Evolutionary conservation across 2,888 invertebrate genomes (phyloP), one percentile per base, ranked within the genome.

Genomic region (Caenorhabditis panamensis): DNA sequence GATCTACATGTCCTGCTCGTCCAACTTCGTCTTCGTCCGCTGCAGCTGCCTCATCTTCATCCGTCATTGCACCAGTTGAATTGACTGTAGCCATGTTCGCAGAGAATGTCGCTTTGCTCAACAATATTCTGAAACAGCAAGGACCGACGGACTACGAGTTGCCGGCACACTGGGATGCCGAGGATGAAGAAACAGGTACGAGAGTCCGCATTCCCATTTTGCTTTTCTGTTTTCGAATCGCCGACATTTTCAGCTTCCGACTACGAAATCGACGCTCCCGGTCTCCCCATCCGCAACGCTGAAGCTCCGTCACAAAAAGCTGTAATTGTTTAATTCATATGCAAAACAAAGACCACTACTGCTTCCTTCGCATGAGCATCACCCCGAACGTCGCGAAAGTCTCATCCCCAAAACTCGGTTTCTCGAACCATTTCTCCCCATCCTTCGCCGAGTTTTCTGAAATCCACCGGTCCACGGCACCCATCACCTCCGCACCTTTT

Each of bases 271-370:
- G 26, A 18, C n/a, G 24, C n/a, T n/a, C n/a, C n/a, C n/a, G n/a
- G n/a, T n/a, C n/a, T n/a, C 47, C n/a, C 2, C n/a, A 41, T 9
- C 51, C n/a, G 16, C 51, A 31, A 47, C 9, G 9, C 47, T 28
- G 20, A 56, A 13, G 13, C 69, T 26, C 11, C 69, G 41, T 16
- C 53, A 44, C 47, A 58, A 22, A 68, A 58, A 37, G 24, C 69
- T 49, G 69, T 69, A 69, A 69, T 59, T 5, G 51, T 69, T 69
- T 69, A 51, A 68, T 11, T 9, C n/a, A 3, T 36, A 37, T 36
- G 4, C 47, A 58, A 47, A 18, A 3, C 18, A 47, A 18, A 3
- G 4, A 61, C 28, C 47, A 22, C 62, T 44, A 18, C 47, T 47
- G 11, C 62, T 6, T 18, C 51, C 20, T 49, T 13, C 54, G 26